Conservation (phyloP, 2,113 vertebrate genomes). For the Lipophrys pholis region DNA sequence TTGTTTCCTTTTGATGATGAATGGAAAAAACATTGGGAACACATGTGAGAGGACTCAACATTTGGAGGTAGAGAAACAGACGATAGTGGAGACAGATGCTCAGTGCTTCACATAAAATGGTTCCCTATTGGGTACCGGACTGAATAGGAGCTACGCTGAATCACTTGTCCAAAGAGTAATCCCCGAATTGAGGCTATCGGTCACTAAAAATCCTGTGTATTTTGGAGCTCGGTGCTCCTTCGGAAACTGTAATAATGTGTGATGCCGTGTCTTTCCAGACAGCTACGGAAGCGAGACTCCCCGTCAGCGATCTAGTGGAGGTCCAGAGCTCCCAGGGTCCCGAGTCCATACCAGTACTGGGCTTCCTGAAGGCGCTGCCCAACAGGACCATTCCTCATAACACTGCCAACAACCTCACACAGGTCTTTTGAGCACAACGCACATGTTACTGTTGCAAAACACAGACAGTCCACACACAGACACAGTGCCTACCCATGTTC, state of each 20-base stretch:
- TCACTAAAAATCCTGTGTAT: conserved; percentile 58
- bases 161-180: conserved; percentile 40
- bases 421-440: conserved; percentile 79
- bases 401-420: conserved; percentile 86
- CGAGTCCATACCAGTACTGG: conserved; percentile 43
- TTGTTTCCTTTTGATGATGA: conserved; percentile 56
- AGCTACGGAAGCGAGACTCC: conserved; percentile 73
- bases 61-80: conserved; percentile 33
- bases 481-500: conserved; percentile 37
- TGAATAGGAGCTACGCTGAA: conserved; percentile 43
- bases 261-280: conserved; percentile 72
- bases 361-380: conserved; percentile 82
- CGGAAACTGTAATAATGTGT: conserved; percentile 24
- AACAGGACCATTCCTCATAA: conserved; percentile 76
- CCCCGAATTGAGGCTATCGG: conserved; percentile 21
- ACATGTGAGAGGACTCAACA: conserved; percentile 46
- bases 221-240: conserved; percentile 28
- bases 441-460: conserved; percentile 19
- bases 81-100: conserved; percentile 44
- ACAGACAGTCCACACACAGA: conserved; percentile 41
- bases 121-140: conserved; percentile 50
- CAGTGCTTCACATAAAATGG: conserved; percentile 52
- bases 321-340: conserved; percentile 58
- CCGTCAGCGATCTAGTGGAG: conserved; percentile 66
- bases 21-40: conserved; percentile 64